These are phyloP conservation scores for Drepanosiphum platanoidis DNA, from an alignment of 2,888 invertebrate genomes.

Conservation along the genomic window DNA sequence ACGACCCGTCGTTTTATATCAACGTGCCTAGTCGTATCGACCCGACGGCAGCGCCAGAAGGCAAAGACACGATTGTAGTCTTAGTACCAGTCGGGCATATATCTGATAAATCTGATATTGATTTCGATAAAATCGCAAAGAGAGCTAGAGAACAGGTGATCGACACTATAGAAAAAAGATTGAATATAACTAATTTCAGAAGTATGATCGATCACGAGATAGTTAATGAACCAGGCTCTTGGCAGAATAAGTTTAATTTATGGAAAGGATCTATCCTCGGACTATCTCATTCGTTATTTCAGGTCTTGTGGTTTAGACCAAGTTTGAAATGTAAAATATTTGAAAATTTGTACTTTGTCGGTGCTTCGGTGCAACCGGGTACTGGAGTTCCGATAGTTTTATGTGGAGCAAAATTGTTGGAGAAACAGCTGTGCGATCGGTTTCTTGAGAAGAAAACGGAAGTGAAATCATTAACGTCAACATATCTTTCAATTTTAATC, in stretches of 20 bases:
- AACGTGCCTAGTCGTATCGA: slow-evolving; percentile 52
- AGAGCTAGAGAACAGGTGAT: slow-evolving; percentile 41
- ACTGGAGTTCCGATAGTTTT: slow-evolving; percentile 55
- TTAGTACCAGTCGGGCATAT: slow-evolving; percentile 44
- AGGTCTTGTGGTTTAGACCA: slow-evolving; percentile 52
- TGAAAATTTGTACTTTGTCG: slow-evolving; percentile 51
- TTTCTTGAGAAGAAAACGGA: too few species aligned
- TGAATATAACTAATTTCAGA: slow-evolving; percentile 25
- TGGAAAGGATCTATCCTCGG: slow-evolving; percentile 55
- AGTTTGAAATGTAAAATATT: slow-evolving; percentile 59
- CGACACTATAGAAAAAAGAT: slow-evolving; percentile 26
- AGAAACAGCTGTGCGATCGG: too few species aligned
- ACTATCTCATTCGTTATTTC: slow-evolving; percentile 45
- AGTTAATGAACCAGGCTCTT: slow-evolving; percentile 40
- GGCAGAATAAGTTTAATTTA: slow-evolving; percentile 50
- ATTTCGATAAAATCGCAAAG: slow-evolving; percentile 19
- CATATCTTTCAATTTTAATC: too few species aligned
- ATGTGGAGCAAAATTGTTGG: too few species aligned
- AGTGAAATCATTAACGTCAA: too few species aligned
- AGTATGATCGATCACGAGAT: slow-evolving; percentile 42
- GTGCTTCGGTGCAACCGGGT: slow-evolving; percentile 43
- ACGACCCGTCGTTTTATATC: slow-evolving; percentile 49
- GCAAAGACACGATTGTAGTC: slow-evolving; percentile 39
- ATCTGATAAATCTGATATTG: background rate
- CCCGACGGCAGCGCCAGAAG: slow-evolving; percentile 41